These are phyloP conservation scores for Dicranocentrus wangi DNA, from an alignment of 2,888 invertebrate species.

Conservation along the genomic window DNA sequence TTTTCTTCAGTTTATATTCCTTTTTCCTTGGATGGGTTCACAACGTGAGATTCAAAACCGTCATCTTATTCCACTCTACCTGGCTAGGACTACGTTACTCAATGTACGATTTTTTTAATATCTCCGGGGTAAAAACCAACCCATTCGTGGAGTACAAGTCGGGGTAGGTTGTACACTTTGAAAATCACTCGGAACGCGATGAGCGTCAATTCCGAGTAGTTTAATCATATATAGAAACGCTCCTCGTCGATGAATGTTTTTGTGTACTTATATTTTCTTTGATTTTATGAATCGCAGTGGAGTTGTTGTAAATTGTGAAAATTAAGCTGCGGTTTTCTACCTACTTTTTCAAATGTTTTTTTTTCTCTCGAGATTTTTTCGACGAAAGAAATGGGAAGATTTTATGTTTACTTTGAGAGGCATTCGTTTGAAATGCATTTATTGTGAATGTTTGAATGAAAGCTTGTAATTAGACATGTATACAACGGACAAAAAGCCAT, in stretches of 20 bases:
- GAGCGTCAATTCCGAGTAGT: constrained; percentile 1
- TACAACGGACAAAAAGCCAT: background rate
- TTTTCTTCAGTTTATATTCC: background rate
- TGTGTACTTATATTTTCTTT: no score
- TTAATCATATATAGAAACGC: no score
- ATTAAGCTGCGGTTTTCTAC: constrained; percentile 47
- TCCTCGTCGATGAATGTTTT: constrained; percentile 6
- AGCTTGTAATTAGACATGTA: constrained; percentile 58
- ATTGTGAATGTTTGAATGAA: constrained; percentile 39
- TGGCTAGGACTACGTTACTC: background rate
- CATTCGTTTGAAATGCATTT: background rate
- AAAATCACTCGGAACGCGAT: constrained; percentile 21
- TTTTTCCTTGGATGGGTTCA: constrained; percentile 52
- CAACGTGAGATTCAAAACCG: constrained; percentile 58
- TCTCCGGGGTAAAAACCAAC: constrained; percentile 55
- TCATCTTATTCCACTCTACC: constrained; percentile 13
- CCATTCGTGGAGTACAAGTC: constrained; percentile 13
- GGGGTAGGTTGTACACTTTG: background rate
- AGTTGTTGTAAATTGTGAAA: constrained; percentile 52
- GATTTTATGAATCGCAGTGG: constrained; percentile 4
- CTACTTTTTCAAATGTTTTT: constrained; percentile 10
- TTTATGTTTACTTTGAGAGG: background rate
- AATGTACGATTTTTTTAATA: constrained; percentile 21
- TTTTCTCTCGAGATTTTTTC: background rate
- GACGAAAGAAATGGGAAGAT: constrained; percentile 3